Conservation (phyloP, 2,888 invertebrate genomes). For the Brachyopa scutellaris region DNA sequence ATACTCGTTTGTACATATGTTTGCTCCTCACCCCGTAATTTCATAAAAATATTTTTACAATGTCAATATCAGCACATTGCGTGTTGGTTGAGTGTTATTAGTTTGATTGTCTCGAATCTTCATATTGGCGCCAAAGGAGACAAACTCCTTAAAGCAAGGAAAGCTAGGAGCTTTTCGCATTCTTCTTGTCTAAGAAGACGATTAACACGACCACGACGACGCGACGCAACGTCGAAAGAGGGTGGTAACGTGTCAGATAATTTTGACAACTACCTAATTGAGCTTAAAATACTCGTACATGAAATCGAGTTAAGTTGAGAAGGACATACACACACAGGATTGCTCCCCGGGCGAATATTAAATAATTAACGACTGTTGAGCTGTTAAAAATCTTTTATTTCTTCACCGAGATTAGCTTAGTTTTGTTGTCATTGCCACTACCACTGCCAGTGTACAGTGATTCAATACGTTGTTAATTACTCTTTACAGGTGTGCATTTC, state of each 20-base stretch:
- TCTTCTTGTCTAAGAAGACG: constrained; percentile 8
- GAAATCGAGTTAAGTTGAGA: constrained; percentile 2
- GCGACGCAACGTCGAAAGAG: neutral
- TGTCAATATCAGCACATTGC: constrained; percentile 33
- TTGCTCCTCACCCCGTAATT: neutral
- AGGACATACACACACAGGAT: constrained; percentile 28
- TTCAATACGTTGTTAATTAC: neutral
- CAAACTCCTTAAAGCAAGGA: constrained; percentile 13
- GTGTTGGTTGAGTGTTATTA: constrained; percentile 35
- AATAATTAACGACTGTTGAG: constrained; percentile 22
- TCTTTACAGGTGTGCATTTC: neutral
- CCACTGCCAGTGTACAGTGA: constrained; percentile 17
- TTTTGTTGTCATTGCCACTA: constrained; percentile 9
- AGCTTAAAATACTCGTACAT: constrained; percentile 12
- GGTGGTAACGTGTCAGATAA: constrained; percentile 13
- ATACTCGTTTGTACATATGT: too few species aligned
- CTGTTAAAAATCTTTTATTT: neutral
- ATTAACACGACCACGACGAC: constrained; percentile 11
- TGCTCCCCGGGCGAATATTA: constrained; percentile 18
- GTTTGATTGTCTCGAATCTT: constrained; percentile 33
- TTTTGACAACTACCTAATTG: neutral
- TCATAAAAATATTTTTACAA: constrained; percentile 3
- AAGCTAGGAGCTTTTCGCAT: constrained; percentile 34
- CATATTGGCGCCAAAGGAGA: constrained; percentile 59
- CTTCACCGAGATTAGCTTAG: neutral